Evolutionary conservation across 2,113 vertebrate genomes (phyloP), one percentile per base, ranked within the genome.

Genomic region (Thunnus maccoyii): DNA sequence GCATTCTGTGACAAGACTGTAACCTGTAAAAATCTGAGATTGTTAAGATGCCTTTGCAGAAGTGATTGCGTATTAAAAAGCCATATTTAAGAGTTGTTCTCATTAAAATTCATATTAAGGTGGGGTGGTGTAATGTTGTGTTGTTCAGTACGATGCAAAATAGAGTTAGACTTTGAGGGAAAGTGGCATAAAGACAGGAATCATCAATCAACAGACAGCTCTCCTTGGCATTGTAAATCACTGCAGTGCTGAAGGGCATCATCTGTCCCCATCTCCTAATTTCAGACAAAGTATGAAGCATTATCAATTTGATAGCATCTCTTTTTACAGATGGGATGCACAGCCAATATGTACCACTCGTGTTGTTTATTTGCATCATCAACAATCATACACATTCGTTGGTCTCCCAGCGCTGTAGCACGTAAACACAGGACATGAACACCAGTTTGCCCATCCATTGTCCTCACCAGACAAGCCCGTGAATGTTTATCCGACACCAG

Each of bases 391-490:
- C 97, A 99, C 97, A 98, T 97, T 97, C 97, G 95, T 95, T 88
- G 95, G 96, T 97, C 97, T 96, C 95, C 96, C 95, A 96, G 96
- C 94, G 96, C 95, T 96, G 96, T 96, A 95, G 96, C 94, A 96
- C 94, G 94, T 94, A 93, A 96, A 96, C 96, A 96, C 95, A 95
- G 95, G 95, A 96, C 95, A 95, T 92, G 94, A 96, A 96, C 96
- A 96, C 94, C 94, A 94, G 94, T 91, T 94, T 87, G 76, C 58
- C 81, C 78, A 61, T 82, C 76, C 54, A 57, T 81, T 78, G 75
- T 85, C 76, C 66, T 82, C 83, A 69, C 74, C 69, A 69, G 78
- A 87, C 44, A 62, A 71, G 78, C 27, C 63, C 64, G 62, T 88
- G 78, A 50, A 84, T 72, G 57, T 73, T 78, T 73, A 85, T 64